phyloP scores from a whole-genome alignment of 2,113 vertebrate genomes.

The Colistium nudipinnis region DNA sequence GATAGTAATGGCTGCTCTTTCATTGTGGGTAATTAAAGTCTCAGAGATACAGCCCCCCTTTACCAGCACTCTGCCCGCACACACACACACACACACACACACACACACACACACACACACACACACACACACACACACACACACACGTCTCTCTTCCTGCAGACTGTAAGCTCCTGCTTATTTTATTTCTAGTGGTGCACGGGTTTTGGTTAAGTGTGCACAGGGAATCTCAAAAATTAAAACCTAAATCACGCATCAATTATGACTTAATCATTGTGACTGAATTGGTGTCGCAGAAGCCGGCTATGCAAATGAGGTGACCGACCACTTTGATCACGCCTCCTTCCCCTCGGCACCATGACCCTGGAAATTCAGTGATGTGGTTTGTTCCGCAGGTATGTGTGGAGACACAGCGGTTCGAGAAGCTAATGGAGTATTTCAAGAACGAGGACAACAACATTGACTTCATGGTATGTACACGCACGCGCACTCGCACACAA shows the following conservation, averaged over 20 bases:
- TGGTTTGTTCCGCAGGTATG: constrained; percentile 86
- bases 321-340: background rate
- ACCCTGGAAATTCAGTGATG: background rate
- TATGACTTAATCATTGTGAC: background rate
- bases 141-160: background rate
- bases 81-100: too few relatives aligned
- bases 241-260: background rate
- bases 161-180: background rate
- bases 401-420: constrained; percentile 92
- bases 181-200: background rate
- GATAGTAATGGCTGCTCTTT: background rate
- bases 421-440: constrained; percentile 98
- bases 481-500: background rate
- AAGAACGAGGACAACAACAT: constrained; percentile 98
- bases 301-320: background rate
- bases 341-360: background rate
- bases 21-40: background rate
- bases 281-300: background rate
- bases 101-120: too few relatives aligned
- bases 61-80: too few relatives aligned
- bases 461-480: constrained; percentile 91
- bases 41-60: background rate
- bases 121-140: background rate
- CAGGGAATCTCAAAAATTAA: background rate
- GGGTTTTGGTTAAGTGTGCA: background rate